Conservation (phyloP, 1,140 invertebrate species). For the Babylonia areolata region DNA sequence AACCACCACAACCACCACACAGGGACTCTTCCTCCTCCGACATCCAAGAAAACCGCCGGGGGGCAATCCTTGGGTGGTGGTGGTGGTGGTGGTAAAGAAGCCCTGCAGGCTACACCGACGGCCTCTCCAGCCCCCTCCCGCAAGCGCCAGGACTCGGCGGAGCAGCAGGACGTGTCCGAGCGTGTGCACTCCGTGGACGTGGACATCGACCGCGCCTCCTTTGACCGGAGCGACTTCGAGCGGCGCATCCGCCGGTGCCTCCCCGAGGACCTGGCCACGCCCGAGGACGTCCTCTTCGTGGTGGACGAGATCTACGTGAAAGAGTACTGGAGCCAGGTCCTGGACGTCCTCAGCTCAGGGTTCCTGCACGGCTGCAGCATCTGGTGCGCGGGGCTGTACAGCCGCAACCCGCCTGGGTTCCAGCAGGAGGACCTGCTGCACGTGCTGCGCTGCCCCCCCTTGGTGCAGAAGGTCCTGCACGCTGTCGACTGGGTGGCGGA, state of each 20-base stretch:
- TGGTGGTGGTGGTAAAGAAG: too few species aligned
- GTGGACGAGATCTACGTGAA: slow-evolving; percentile 51
- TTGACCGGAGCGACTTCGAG: slow-evolving; percentile 28
- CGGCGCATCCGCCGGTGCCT: not conserved
- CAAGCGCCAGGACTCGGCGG: not conserved
- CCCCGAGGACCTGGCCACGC: slow-evolving; percentile 15
- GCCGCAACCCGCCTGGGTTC: slow-evolving; percentile 39
- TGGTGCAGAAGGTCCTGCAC: slow-evolving; percentile 35
- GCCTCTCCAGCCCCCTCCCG: not conserved
- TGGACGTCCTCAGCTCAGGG: slow-evolving; percentile 16
- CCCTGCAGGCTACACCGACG: too few species aligned
- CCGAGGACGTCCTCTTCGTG: slow-evolving; percentile 39
- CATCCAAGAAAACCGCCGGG: not conserved
- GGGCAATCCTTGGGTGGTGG: too few species aligned
- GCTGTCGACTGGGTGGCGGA: slow-evolving; percentile 36
- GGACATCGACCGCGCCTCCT: slow-evolving; percentile 34
- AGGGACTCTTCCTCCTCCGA: too few species aligned
- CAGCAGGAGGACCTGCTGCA: slow-evolving; percentile 22
- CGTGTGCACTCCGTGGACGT: slow-evolving; percentile 31
- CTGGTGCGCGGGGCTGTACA: slow-evolving; percentile 50
- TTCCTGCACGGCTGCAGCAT: slow-evolving; percentile 16
- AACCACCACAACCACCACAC: not conserved
- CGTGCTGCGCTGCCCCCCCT: slow-evolving; percentile 41
- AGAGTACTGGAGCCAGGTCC: slow-evolving; percentile 2
- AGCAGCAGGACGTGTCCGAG: not conserved